phyloP scores from a whole-genome alignment of 2,888 invertebrate species.

The Drosophila phalerata region DNA sequence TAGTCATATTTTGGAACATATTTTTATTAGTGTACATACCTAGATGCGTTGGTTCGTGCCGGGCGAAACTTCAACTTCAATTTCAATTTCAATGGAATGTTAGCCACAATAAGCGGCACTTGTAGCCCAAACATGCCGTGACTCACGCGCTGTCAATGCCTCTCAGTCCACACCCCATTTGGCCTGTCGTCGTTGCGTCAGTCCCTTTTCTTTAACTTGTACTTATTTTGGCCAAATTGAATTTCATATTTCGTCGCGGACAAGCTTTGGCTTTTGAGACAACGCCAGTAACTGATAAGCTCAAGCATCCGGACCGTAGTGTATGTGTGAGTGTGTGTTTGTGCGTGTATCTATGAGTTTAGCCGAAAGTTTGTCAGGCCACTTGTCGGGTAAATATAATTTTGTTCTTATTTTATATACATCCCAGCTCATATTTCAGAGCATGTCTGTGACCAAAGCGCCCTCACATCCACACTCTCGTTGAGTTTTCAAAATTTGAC shows the following conservation, averaged over 20 bases:
- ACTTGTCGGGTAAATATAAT: slow-evolving; percentile 64
- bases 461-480: slow-evolving; percentile 1
- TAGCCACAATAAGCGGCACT: slow-evolving; percentile 73
- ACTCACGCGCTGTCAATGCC: slow-evolving; percentile 38
- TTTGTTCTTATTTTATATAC: slow-evolving; percentile 40
- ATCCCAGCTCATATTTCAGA: slow-evolving; percentile 64
- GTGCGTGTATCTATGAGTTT: slow-evolving; percentile 32
- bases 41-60: background rate
- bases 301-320: slow-evolving; percentile 6
- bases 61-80: slow-evolving; percentile 43
- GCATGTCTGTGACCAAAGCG: slow-evolving; percentile 32
- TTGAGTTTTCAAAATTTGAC: slow-evolving; percentile 52
- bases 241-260: slow-evolving; percentile 64
- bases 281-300: slow-evolving; percentile 50
- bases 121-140: slow-evolving; percentile 68
- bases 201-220: slow-evolving; percentile 37
- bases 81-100: slow-evolving; percentile 47
- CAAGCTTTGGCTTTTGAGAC: slow-evolving; percentile 22
- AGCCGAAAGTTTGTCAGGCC: slow-evolving; percentile 40
- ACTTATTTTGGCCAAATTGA: slow-evolving; percentile 63
- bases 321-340: slow-evolving; percentile 8
- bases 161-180: slow-evolving; percentile 17
- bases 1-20: too few relatives aligned
- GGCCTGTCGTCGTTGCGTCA: slow-evolving; percentile 39
- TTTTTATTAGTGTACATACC: too few relatives aligned